Conservation (phyloP, 1,140 invertebrate species). For the Bombus pyrosoma region DNA sequence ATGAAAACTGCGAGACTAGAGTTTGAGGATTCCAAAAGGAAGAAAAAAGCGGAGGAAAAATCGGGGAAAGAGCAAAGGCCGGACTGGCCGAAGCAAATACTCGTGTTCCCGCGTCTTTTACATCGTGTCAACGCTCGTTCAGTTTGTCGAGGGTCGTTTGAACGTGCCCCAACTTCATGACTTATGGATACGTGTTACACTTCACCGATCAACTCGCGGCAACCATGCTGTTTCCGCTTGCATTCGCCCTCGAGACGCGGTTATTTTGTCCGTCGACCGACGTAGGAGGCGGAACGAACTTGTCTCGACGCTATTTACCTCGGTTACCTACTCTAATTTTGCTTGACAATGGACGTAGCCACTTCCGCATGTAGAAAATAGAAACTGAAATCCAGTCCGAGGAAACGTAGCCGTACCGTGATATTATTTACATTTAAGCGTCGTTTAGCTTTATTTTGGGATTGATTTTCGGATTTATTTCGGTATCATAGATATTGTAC, state of each 20-base stretch:
- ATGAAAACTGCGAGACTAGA: background rate
- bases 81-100: constrained; percentile 66
- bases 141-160: constrained; percentile 61
- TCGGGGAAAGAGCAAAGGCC: background rate
- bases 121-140: constrained; percentile 36
- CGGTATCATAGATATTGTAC: background rate
- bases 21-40: no score
- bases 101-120: constrained; percentile 62
- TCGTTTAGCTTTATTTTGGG: background rate
- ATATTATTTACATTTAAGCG: no score
- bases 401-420: no score
- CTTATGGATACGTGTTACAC: constrained; percentile 74
- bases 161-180: constrained; percentile 70
- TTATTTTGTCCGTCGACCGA: constrained; percentile 1
- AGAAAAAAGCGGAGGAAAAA: background rate
- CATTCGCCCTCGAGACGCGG: background rate
- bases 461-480: background rate
- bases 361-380: background rate
- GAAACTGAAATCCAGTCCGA: background rate
- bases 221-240: background rate
- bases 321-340: background rate
- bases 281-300: no score
- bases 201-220: constrained; percentile 65
- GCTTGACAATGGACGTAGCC: background rate
- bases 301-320: background rate